These are phyloP conservation scores for Celastrina argiolus DNA, from an alignment of 2,888 invertebrate genomes.

Conservation along the genomic window DNA sequence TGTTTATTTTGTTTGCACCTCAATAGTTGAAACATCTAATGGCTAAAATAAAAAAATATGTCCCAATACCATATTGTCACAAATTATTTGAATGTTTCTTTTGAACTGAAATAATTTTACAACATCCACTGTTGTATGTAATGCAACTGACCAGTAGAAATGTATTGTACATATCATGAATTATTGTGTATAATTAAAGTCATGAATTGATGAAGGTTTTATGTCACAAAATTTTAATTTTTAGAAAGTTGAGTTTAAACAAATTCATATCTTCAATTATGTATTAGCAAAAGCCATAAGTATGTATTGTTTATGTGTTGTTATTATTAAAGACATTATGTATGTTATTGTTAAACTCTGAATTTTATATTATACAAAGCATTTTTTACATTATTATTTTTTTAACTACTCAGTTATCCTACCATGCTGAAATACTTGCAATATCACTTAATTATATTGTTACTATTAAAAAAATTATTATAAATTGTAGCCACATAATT, in stretches of 20 bases:
- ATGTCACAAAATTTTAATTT: no score
- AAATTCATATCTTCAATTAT: no score
- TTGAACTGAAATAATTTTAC: no score
- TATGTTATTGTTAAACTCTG: neutral
- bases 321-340: neutral
- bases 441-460: no score
- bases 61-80: neutral
- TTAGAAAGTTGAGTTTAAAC: no score
- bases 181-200: no score
- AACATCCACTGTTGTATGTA: no score
- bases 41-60: neutral
- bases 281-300: constrained; percentile 11
- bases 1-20: neutral
- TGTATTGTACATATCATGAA: neutral
- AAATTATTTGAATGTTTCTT: neutral
- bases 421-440: no score
- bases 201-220: no score
- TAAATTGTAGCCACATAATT: no score
- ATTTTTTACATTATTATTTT: neutral
- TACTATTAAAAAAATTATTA: no score
- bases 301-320: neutral
- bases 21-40: neutral
- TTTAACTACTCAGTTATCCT: no score
- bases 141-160: neutral
- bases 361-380: neutral